Evolutionary conservation across 2,113 vertebrate genomes (phyloP).

Genomic region (Apistogramma diplotaenia): DNA sequence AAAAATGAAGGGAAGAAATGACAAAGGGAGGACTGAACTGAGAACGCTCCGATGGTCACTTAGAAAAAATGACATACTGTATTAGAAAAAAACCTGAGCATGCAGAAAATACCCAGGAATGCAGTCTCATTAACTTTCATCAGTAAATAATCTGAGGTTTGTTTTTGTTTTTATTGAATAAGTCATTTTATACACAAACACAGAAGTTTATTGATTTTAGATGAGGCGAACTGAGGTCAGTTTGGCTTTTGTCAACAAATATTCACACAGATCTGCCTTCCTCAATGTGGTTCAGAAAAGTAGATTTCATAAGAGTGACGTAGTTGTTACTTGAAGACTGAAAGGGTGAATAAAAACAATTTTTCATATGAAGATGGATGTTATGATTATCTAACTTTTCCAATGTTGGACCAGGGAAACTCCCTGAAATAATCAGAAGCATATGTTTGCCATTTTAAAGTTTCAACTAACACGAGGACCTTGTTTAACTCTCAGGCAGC

Average conservation of each 20-base stretch:
- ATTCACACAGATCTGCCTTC: neutral
- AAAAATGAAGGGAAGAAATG: neutral
- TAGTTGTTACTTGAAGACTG: neutral
- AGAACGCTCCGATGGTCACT: neutral
- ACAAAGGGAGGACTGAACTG: neutral
- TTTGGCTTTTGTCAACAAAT: constrained; percentile 3
- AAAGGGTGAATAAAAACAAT: neutral
- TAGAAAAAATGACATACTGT: neutral
- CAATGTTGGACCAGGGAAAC: neutral
- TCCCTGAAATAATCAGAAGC: constrained; percentile 10
- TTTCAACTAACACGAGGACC: neutral
- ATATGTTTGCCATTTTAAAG: constrained; percentile 18
- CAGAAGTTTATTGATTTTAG: neutral
- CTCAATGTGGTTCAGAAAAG: neutral
- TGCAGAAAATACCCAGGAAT: constrained; percentile 44
- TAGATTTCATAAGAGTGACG: neutral
- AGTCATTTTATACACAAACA: neutral
- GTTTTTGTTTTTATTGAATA: constrained; percentile 23
- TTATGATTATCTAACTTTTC: neutral
- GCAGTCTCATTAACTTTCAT: constrained; percentile 35
- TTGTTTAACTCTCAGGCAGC: neutral
- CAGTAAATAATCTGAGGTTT: constrained; percentile 25
- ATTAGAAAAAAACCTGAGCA: neutral
- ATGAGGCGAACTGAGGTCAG: neutral
- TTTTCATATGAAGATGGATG: neutral